A percentile compares a stretch with the other conserved stretches of the same genome.
phyloP scores from a whole-genome alignment of 2,797 vertebrate genomes.

The Pangasius mekongensis region DNA sequence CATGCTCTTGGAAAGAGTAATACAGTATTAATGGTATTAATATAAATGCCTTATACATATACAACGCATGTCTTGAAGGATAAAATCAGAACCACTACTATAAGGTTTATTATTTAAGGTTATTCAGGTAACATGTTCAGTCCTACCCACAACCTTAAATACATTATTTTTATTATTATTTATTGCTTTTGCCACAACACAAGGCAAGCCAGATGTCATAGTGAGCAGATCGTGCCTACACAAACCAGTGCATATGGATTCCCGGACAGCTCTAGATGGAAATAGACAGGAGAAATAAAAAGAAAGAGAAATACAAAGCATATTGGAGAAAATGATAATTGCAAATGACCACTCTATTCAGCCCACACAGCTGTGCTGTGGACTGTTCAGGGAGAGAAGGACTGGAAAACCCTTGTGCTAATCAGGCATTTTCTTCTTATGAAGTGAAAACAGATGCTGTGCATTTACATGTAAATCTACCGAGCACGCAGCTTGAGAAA shows the following conservation, averaged over 20 bases:
- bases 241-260: constrained; percentile 14
- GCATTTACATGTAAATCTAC: constrained; percentile 61
- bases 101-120: not conserved
- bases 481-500: constrained; percentile 35
- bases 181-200: not conserved
- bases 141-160: not conserved
- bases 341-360: constrained; percentile 57
- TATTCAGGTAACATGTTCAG: constrained; percentile 1
- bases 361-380: constrained; percentile 41
- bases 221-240: constrained; percentile 2
- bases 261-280: constrained; percentile 19
- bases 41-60: constrained; percentile 10
- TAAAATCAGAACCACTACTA: not conserved
- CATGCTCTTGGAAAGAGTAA: constrained; percentile 67
- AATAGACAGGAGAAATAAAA: constrained; percentile 25
- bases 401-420: constrained; percentile 34
- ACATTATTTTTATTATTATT: not conserved
- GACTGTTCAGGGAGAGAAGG: constrained; percentile 17
- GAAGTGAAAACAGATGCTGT: constrained; percentile 55
- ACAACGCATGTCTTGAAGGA: not conserved
- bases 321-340: constrained; percentile 54
- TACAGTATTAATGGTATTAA: constrained; percentile 5
- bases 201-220: not conserved
- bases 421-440: constrained; percentile 55
- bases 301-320: constrained; percentile 40